Percentiles rank a stretch among this genome's conserved stretches.
Conservation (phyloP, 1,140 invertebrate genomes). For the Megalopta genalis region DNA sequence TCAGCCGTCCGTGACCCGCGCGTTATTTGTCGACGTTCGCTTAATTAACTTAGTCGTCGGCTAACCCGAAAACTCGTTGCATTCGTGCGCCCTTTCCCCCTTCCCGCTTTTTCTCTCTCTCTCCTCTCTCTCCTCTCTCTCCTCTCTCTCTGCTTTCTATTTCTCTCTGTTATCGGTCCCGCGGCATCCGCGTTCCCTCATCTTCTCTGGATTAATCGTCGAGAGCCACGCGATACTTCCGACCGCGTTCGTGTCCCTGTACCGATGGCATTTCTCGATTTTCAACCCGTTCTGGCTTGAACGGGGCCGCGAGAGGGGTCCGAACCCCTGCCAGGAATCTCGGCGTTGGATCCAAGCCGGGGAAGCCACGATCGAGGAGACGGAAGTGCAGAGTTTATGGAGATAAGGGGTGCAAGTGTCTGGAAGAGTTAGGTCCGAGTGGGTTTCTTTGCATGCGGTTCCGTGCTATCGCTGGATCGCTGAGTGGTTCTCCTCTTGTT, state of each 20-base stretch:
- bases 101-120: background rate
- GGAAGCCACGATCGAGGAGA: background rate
- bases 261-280: slow-evolving; percentile 34
- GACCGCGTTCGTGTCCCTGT: slow-evolving; percentile 22
- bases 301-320: background rate
- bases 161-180: slow-evolving; percentile 32
- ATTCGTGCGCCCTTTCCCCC: background rate
- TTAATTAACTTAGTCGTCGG: slow-evolving; percentile 44
- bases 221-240: slow-evolving; percentile 40
- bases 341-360: too few species aligned
- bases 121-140: background rate
- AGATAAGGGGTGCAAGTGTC: background rate
- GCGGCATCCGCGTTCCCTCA: slow-evolving; percentile 29
- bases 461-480: background rate
- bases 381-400: background rate
- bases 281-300: background rate
- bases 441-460: background rate
- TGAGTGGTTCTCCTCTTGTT: background rate
- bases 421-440: background rate
- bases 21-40: slow-evolving; percentile 43
- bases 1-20: slow-evolving; percentile 46
- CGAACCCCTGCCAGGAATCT: too few species aligned
- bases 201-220: slow-evolving; percentile 45
- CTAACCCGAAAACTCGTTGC: slow-evolving; percentile 23
- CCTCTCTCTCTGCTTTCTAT: background rate